Evolutionary conservation across 2,797 vertebrate species (phyloP).

Genomic region (Tokudaia tokunoshimensis): DNA sequence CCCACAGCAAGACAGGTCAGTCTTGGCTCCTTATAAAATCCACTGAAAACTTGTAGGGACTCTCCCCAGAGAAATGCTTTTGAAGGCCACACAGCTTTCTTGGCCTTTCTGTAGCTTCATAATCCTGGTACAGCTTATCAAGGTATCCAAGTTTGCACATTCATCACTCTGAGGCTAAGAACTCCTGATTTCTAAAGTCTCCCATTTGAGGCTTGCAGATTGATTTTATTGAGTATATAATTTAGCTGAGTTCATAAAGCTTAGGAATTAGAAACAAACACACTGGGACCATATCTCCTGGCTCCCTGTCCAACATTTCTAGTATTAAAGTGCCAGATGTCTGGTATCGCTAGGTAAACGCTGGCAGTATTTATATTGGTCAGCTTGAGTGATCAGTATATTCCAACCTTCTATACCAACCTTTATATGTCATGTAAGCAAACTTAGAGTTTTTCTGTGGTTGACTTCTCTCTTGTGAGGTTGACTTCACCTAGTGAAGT

Average conservation of each 20-base stretch:
- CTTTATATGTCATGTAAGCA: background rate
- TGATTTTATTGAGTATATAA: background rate
- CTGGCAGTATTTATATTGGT: background rate
- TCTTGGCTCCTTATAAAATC: background rate
- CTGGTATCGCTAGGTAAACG: background rate
- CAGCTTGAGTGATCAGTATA: background rate
- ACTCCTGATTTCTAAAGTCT: background rate
- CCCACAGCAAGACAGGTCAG: background rate
- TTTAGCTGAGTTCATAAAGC: background rate
- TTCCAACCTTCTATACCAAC: background rate
- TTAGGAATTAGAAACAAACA: slow-evolving; percentile 24
- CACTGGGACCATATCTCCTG: background rate
- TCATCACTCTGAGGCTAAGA: background rate
- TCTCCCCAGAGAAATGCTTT: background rate
- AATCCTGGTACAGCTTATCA: background rate
- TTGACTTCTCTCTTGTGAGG: background rate
- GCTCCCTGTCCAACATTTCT: background rate
- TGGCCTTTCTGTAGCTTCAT: background rate
- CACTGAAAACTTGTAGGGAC: background rate
- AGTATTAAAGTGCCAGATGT: background rate
- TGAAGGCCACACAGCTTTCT: background rate
- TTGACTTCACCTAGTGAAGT: background rate
- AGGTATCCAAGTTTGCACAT: background rate
- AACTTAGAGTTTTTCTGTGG: background rate
- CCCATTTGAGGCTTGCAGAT: background rate